Conservation (phyloP, 1,140 invertebrate species). For the Drosophila bifasciata region DNA sequence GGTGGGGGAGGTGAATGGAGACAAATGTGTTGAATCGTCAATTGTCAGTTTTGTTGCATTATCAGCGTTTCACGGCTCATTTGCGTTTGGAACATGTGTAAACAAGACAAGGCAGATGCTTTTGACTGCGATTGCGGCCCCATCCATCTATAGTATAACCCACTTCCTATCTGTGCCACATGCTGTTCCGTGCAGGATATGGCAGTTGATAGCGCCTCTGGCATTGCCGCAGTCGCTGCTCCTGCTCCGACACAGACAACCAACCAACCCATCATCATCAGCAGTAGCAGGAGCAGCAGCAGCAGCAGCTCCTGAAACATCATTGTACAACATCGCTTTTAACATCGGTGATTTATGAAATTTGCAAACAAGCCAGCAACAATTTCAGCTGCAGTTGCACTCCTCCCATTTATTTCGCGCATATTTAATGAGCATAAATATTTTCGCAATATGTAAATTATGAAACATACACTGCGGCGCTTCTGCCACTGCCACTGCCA, state of each 20-base stretch:
- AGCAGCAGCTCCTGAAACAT: too few relatives aligned
- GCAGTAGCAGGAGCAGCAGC: background rate
- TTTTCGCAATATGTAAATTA: constrained; percentile 62
- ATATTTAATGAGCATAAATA: constrained; percentile 67
- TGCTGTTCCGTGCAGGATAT: constrained; percentile 24
- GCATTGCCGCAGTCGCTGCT: constrained; percentile 1
- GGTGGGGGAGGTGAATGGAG: background rate
- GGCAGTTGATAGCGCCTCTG: constrained; percentile 35
- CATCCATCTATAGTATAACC: background rate
- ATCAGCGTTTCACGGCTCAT: constrained; percentile 78
- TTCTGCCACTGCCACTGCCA: background rate
- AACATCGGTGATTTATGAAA: constrained; percentile 72
- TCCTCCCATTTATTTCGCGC: constrained; percentile 56
- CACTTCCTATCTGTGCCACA: background rate
- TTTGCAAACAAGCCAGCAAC: constrained; percentile 53
- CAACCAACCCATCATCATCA: constrained; percentile 46
- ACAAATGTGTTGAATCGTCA: constrained; percentile 44
- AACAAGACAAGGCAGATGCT: constrained; percentile 57
- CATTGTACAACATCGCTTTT: constrained; percentile 38
- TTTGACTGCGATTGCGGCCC: background rate
- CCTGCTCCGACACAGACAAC: constrained; percentile 10
- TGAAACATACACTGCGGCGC: constrained; percentile 58
- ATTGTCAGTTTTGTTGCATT: constrained; percentile 78
- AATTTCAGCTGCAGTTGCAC: constrained; percentile 41
- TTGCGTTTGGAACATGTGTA: constrained; percentile 79